Conservation (phyloP, 2,797 vertebrate genomes). For the Hafferia zeledoni region DNA sequence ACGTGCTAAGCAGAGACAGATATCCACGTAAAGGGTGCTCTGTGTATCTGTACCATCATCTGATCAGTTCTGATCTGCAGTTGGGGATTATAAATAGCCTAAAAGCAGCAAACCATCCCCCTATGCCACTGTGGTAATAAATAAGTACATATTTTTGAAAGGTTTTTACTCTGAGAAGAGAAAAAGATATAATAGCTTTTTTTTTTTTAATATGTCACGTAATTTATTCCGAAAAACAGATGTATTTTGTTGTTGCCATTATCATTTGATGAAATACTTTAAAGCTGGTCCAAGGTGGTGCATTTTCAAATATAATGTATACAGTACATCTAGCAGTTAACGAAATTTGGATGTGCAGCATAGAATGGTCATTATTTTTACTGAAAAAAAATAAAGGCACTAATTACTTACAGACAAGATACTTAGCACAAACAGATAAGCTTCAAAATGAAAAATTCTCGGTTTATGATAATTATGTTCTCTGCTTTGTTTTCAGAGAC, state of each 20-base stretch:
- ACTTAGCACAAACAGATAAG: conserved; percentile 89
- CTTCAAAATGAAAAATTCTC: conserved; percentile 88
- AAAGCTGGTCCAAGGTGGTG: conserved; percentile 79
- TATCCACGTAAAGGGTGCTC: neutral
- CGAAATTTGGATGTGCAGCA: conserved; percentile 81
- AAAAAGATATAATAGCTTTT: conserved; percentile 73
- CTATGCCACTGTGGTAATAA: conserved; percentile 62
- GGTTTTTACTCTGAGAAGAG: conserved; percentile 74
- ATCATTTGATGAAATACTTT: conserved; percentile 81
- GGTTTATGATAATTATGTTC: conserved; percentile 89
- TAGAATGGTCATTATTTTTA: conserved; percentile 87
- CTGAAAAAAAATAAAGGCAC: conserved; percentile 85
- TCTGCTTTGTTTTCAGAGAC: conserved; percentile 88
- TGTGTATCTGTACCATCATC: neutral
- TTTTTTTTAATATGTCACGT: conserved; percentile 72
- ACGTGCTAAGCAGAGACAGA: neutral
- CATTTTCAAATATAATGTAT: conserved; percentile 79
- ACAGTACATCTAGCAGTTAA: conserved; percentile 81
- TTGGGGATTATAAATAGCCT: conserved; percentile 65
- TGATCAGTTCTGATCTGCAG: conserved; percentile 65
- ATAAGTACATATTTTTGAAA: conserved; percentile 70
- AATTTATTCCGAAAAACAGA: conserved; percentile 81
- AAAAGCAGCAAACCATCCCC: conserved; percentile 61
- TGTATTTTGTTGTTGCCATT: conserved; percentile 79
- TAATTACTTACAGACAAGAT: conserved; percentile 88